Evolutionary conservation across 2,888 invertebrate genomes (phyloP).

Genomic region (Ephialtes manifestator): DNA sequence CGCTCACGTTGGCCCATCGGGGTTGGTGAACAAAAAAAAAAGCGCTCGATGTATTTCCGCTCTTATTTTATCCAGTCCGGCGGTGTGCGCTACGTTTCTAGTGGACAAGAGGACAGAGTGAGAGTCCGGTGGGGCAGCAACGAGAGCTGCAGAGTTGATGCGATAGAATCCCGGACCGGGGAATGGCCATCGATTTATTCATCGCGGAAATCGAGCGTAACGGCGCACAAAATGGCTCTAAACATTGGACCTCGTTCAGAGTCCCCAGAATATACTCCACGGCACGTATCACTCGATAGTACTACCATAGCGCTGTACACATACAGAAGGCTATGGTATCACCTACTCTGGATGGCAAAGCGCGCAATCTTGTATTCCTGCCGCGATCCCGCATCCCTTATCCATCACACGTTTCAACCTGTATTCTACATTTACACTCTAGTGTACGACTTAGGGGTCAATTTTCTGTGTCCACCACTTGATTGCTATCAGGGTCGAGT

Average conservation of each 20-base stretch:
- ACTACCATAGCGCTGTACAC: constrained; percentile 16
- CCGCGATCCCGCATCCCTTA: constrained; percentile 47
- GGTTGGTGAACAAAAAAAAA: constrained; percentile 26
- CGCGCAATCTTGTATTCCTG: constrained; percentile 44
- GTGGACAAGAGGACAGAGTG: constrained; percentile 28
- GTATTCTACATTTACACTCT: neutral
- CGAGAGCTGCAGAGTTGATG: constrained; percentile 47
- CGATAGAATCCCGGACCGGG: constrained; percentile 65
- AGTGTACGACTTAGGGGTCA: constrained; percentile 6
- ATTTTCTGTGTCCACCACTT: neutral
- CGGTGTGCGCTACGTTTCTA: constrained; percentile 1
- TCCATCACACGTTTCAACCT: constrained; percentile 61
- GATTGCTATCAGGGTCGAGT: neutral
- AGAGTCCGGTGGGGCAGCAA: neutral
- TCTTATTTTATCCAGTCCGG: constrained; percentile 52
- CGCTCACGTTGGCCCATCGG: constrained; percentile 32
- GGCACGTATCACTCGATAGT: constrained; percentile 64
- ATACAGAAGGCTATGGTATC: constrained; percentile 45
- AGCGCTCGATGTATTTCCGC: constrained; percentile 45
- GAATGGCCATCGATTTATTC: constrained; percentile 76
- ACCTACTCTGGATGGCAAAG: constrained; percentile 34
- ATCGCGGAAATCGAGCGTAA: constrained; percentile 79
- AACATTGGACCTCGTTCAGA: constrained; percentile 73
- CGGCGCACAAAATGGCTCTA: constrained; percentile 79
- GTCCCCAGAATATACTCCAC: constrained; percentile 56